Percentiles rank a stretch among this genome's conserved stretches.
Conservation (phyloP, 2,797 vertebrate species). For the Pangasius larnaudii region DNA sequence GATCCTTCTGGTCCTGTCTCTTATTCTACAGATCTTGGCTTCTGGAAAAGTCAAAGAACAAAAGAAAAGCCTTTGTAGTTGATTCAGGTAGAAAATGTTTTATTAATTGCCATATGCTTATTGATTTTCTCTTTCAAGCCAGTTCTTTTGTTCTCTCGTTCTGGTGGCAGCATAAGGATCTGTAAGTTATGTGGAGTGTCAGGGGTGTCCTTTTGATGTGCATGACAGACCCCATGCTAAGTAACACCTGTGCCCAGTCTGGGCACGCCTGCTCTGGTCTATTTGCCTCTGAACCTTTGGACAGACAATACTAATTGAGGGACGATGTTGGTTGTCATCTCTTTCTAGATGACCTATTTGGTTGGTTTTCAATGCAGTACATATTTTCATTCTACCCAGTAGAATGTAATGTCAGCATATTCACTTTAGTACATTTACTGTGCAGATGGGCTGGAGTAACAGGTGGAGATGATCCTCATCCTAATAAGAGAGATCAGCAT, state of each 20-base stretch:
- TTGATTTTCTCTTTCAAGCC: constrained; percentile 91
- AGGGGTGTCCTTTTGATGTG: constrained; percentile 92
- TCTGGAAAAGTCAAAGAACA: constrained; percentile 58
- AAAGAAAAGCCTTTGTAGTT: constrained; percentile 86
- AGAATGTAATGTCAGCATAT: constrained; percentile 11
- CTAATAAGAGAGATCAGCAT: constrained; percentile 1
- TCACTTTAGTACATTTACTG: constrained; percentile 10
- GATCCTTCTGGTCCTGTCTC: constrained; percentile 52
- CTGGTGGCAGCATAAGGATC: constrained; percentile 91
- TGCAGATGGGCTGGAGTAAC: constrained; percentile 30
- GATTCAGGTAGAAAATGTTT: constrained; percentile 90
- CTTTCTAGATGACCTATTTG: constrained; percentile 30
- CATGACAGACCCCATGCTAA: constrained; percentile 86
- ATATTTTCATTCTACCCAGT: constrained; percentile 15
- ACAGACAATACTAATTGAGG: constrained; percentile 61
- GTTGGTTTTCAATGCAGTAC: constrained; percentile 11
- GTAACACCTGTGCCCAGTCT: constrained; percentile 72
- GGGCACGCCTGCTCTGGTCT: constrained; percentile 53
- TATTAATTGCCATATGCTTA: constrained; percentile 94
- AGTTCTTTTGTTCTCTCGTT: constrained; percentile 90
- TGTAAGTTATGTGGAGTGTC: constrained; percentile 91
- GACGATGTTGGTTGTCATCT: constrained; percentile 45
- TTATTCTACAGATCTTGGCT: constrained; percentile 47
- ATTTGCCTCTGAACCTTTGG: constrained; percentile 60
- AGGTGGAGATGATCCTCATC: constrained; percentile 25